Conservation (phyloP, 2,797 vertebrate species). For the Decapterus maruadsi region DNA sequence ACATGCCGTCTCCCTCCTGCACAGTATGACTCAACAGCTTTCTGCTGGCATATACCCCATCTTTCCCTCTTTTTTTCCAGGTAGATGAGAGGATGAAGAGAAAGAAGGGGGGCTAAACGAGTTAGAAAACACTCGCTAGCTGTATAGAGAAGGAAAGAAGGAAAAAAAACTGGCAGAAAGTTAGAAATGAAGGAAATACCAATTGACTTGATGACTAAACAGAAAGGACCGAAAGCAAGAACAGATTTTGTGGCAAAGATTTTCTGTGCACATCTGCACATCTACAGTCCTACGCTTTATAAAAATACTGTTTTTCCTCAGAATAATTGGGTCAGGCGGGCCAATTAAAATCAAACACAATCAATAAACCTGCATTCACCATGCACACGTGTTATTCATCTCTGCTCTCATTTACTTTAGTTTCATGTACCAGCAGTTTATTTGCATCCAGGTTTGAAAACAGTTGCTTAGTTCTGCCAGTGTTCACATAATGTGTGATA, state of each 20-base stretch:
- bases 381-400: slow-evolving; percentile 2
- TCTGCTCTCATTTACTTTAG: background rate
- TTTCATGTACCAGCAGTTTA: background rate
- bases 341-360: background rate
- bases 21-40: slow-evolving; percentile 69
- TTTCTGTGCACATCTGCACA: background rate
- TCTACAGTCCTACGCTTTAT: background rate
- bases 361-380: background rate
- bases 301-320: background rate
- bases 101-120: slow-evolving; percentile 35
- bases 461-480: background rate
- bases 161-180: slow-evolving; percentile 13
- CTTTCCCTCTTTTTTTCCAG: slow-evolving; percentile 18
- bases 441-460: background rate
- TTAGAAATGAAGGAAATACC: slow-evolving; percentile 6
- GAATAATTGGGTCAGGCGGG: background rate
- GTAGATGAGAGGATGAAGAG: slow-evolving; percentile 40
- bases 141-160: slow-evolving; percentile 22
- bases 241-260: background rate
- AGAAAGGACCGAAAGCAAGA: background rate
- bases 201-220: background rate
- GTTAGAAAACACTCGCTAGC: slow-evolving; percentile 26
- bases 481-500: background rate
- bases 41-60: slow-evolving; percentile 46
- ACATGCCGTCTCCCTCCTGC: slow-evolving; percentile 58